Percentiles rank a stretch among this genome's conserved stretches.
phyloP scores from a whole-genome alignment of 1,140 invertebrate species.

The Drosophila nigromelanica region DNA sequence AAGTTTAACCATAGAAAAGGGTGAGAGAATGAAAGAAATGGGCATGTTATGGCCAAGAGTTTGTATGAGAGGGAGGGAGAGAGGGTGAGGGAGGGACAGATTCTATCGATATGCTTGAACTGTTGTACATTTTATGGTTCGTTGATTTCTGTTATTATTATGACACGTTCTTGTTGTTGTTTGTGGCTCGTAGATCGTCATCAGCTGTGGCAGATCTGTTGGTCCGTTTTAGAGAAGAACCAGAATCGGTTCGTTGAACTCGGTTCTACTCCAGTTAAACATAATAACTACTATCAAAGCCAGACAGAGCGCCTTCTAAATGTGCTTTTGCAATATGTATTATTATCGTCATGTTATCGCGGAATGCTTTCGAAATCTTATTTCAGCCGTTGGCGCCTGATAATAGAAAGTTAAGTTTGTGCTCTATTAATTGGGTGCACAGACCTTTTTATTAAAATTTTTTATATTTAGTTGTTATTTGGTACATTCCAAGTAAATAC shows the following conservation, averaged over 20 bases:
- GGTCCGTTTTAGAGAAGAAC: not conserved
- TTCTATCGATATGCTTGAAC: slow-evolving; percentile 60
- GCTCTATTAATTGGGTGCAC: not conserved
- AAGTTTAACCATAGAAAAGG: not conserved
- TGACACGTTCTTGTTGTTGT: slow-evolving; percentile 53
- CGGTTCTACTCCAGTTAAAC: slow-evolving; percentile 22
- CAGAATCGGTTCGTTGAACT: slow-evolving; percentile 37
- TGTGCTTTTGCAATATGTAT: not conserved
- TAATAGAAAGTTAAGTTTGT: slow-evolving; percentile 2
- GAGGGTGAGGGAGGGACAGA: not conserved
- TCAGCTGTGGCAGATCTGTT: slow-evolving; percentile 32
- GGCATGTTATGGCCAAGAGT: slow-evolving; percentile 1
- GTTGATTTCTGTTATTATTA: slow-evolving; percentile 66
- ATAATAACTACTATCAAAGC: slow-evolving; percentile 8
- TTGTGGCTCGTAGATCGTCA: slow-evolving; percentile 28
- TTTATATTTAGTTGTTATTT: not conserved
- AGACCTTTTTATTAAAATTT: not conserved
- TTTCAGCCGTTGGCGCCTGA: slow-evolving; percentile 1
- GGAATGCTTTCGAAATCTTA: not conserved
- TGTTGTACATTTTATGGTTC: slow-evolving; percentile 69
- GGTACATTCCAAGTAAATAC: too few relatives aligned
- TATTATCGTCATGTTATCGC: slow-evolving; percentile 13
- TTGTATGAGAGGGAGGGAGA: too few relatives aligned
- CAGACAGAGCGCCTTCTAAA: not conserved
- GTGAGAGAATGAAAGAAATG: not conserved